phyloP scores from a whole-genome alignment of 2,113 vertebrate genomes.

The Tenebrosternarchus preto region DNA sequence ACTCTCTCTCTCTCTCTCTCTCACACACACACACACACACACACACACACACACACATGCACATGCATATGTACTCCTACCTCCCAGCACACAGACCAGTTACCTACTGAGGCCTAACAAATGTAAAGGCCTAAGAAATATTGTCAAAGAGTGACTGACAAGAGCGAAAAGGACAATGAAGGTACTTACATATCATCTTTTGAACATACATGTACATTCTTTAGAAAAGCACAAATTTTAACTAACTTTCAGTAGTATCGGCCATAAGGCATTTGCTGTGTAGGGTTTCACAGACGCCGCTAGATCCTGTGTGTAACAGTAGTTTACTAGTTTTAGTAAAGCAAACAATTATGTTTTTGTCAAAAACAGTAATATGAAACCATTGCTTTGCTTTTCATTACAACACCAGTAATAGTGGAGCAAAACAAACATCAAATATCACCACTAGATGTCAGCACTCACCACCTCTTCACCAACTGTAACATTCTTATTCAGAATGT shows the following conservation, averaged over 20 bases:
- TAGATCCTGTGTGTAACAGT: too few species aligned
- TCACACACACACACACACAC: too few species aligned
- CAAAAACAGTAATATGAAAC: too few species aligned
- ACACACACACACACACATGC: neutral
- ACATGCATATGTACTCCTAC: neutral
- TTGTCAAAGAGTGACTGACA: neutral
- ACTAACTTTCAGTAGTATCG: too few species aligned
- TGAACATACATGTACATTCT: neutral
- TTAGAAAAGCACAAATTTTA: neutral
- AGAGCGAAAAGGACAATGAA: neutral
- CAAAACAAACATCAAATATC: too few species aligned
- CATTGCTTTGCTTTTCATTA: neutral
- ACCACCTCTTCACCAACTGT: conserved; percentile 39
- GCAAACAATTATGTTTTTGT: too few species aligned
- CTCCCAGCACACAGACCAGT: neutral
- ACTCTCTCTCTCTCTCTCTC: too few species aligned
- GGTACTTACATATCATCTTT: neutral
- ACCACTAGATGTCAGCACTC: conserved; percentile 69
- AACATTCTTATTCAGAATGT: neutral
- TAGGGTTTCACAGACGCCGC: too few species aligned
- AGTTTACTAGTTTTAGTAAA: too few species aligned
- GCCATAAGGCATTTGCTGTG: neutral
- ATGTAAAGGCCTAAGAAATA: too few species aligned
- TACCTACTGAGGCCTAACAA: neutral
- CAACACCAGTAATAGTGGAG: too few species aligned